Percentiles rank a stretch among this genome's conserved stretches.
phyloP scores from a whole-genome alignment of 2,797 vertebrate genomes.

The Lutjanus campechanus region DNA sequence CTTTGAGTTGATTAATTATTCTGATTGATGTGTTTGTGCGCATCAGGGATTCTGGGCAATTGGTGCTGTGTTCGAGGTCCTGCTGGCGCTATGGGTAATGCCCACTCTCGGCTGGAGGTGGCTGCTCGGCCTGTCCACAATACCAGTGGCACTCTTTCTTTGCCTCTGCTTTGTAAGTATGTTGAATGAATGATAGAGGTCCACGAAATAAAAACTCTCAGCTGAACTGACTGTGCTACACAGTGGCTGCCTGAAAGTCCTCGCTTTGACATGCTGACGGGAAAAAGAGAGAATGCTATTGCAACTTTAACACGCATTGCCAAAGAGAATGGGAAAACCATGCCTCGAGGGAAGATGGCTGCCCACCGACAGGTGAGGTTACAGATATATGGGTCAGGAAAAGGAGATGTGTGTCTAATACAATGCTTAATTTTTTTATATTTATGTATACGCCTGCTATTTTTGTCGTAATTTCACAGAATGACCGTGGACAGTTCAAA shows the following conservation, averaged over 20 bases:
- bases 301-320: conserved; percentile 89
- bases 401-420: background rate
- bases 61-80: conserved; percentile 91
- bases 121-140: conserved; percentile 90
- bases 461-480: conserved; percentile 76
- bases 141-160: conserved; percentile 88
- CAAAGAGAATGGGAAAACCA: conserved; percentile 87
- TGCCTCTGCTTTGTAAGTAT: conserved; percentile 90
- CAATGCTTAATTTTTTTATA: background rate
- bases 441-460: background rate
- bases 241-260: conserved; percentile 96
- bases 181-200: background rate
- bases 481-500: conserved; percentile 86
- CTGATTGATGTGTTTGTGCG: conserved; percentile 35
- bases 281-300: conserved; percentile 89
- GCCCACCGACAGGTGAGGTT: conserved; percentile 85
- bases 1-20: background rate
- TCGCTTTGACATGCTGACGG: conserved; percentile 90
- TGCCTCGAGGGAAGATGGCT: conserved; percentile 89
- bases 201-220: background rate
- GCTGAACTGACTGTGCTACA: background rate
- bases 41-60: conserved; percentile 92
- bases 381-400: background rate
- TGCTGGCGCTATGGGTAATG: conserved; percentile 92
- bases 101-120: conserved; percentile 94